Evolutionary conservation across 2,113 vertebrate genomes (phyloP).

Genomic region (Neogale vison): DNA sequence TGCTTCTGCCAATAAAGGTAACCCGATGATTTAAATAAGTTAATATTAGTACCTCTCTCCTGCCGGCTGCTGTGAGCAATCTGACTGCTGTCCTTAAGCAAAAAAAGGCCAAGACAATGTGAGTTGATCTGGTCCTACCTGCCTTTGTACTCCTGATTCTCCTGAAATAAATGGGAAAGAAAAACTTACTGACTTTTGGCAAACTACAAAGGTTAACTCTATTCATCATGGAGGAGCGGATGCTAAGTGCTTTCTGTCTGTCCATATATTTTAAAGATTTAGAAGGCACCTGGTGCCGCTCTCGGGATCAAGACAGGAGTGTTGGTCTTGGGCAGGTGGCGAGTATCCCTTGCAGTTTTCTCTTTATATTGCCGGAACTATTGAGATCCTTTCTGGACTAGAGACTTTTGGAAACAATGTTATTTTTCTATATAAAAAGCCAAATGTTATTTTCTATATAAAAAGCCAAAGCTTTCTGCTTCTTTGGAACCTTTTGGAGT

Average conservation of each 20-base stretch:
- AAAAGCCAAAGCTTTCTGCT: not conserved
- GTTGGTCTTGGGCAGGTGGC: not conserved
- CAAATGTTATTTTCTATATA: too few species aligned
- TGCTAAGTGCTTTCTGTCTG: slow-evolving; percentile 56
- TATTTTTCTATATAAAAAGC: not conserved
- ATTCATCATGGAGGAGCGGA: slow-evolving; percentile 45
- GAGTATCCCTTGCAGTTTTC: not conserved
- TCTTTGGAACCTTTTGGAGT: not conserved
- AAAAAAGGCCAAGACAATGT: not conserved
- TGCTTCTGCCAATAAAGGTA: not conserved
- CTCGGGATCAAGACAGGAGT: not conserved
- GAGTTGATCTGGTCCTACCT: not conserved
- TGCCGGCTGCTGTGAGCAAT: not conserved
- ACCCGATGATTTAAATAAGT: slow-evolving; percentile 27
- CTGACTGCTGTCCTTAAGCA: not conserved
- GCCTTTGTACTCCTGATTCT: not conserved
- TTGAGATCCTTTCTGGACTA: not conserved
- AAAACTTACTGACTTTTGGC: slow-evolving; percentile 72
- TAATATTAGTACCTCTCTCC: slow-evolving; percentile 37
- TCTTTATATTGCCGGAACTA: not conserved
- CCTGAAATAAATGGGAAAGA: slow-evolving; percentile 57
- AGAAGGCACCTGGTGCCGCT: slow-evolving; percentile 4
- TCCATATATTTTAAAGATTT: slow-evolving; percentile 63
- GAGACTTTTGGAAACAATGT: not conserved
- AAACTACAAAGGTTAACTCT: slow-evolving; percentile 73